phyloP scores from a whole-genome alignment of 23 tunicate species.

The Aplidium turbinatum region DNA sequence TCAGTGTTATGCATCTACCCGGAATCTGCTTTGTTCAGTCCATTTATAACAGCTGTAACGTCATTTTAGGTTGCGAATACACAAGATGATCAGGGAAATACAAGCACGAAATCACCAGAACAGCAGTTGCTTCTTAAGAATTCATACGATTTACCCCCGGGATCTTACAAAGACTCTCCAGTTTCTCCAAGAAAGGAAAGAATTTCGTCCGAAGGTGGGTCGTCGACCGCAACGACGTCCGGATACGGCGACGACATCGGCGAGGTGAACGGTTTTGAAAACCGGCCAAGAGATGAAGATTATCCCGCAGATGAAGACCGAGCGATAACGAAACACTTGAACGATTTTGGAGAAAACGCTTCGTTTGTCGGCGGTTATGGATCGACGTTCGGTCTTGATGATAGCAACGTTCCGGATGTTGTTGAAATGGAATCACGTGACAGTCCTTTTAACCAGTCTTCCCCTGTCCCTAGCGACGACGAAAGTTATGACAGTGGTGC shows the following conservation, averaged over 20 bases:
- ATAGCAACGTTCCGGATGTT: not conserved
- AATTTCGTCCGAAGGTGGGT: no score
- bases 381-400: conserved; percentile 63
- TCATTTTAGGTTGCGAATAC: no score
- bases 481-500: conserved; percentile 18
- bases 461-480: conserved; percentile 18
- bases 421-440: conserved; percentile 45
- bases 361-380: conserved; percentile 82
- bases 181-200: no score
- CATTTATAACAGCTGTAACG: no score
- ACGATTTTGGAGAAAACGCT: conserved; percentile 79
- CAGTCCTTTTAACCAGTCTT: conserved; percentile 24
- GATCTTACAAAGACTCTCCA: no score
- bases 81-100: no score
- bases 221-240: conserved; percentile 49
- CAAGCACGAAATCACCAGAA: no score
- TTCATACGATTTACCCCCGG: no score
- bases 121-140: no score
- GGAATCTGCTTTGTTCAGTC: no score
- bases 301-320: conserved; percentile 41
- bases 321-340: conserved; percentile 55
- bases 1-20: no score
- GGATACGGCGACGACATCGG: conserved; percentile 46
- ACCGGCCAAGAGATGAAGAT: conserved; percentile 7
- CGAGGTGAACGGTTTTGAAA: conserved; percentile 11